Evolutionary conservation across 2,113 vertebrate species (phyloP).

Genomic region (Xiphophorus hellerii): DNA sequence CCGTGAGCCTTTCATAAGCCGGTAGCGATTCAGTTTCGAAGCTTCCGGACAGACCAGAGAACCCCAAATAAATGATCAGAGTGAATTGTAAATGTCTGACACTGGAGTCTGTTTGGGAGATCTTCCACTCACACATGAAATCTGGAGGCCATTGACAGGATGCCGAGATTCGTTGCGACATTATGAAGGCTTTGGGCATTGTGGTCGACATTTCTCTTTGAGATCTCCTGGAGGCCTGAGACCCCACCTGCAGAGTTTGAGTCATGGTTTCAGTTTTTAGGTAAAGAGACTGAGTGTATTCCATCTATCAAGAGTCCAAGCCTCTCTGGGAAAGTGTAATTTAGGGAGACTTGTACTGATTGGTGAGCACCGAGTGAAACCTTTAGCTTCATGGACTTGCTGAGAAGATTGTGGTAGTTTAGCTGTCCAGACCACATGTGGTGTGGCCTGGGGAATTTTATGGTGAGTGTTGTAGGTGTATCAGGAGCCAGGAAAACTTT

Average conservation of each 20-base stretch:
- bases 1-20: background rate
- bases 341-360: background rate
- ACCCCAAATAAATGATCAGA: background rate
- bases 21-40: too few relatives aligned
- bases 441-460: too few relatives aligned
- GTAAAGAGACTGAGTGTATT: background rate
- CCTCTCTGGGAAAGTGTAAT: background rate
- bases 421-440: background rate
- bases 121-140: background rate
- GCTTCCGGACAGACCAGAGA: background rate
- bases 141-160: background rate
- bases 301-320: background rate
- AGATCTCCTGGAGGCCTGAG: too few relatives aligned
- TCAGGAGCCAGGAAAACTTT: background rate
- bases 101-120: background rate
- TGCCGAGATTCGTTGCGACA: too few relatives aligned
- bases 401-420: background rate
- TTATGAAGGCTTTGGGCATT: too few relatives aligned
- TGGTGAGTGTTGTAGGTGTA: background rate
- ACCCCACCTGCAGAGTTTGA: too few relatives aligned
- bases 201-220: too few relatives aligned
- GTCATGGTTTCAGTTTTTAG: too few relatives aligned
- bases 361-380: background rate
- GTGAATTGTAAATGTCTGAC: background rate
- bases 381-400: background rate